A percentile compares a stretch with the other conserved stretches of the same genome.
Evolutionary conservation across 1,140 invertebrate genomes (phyloP).

Genomic region (Subanguina moxae): DNA sequence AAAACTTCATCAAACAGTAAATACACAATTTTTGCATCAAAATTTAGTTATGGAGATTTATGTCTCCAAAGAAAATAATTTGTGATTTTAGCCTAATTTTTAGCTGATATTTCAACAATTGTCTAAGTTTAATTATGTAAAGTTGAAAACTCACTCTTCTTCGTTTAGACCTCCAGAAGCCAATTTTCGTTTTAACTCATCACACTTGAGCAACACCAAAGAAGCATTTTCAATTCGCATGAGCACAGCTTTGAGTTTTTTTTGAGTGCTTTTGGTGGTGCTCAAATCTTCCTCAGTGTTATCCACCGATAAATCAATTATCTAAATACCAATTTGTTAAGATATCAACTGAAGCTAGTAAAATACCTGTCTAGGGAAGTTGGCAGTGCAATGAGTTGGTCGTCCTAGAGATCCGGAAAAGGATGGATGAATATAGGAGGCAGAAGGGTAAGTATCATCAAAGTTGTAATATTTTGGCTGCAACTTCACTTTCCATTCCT

Average conservation of each 20-base stretch:
- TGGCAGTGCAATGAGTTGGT: slow-evolving; percentile 42
- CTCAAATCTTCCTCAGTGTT: slow-evolving; percentile 34
- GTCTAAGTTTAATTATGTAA: no score
- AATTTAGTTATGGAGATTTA: no score
- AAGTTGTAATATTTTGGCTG: slow-evolving; percentile 49
- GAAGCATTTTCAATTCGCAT: slow-evolving; percentile 50
- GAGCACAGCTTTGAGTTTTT: slow-evolving; percentile 40
- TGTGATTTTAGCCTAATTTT: no score
- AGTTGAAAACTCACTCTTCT: slow-evolving; percentile 23
- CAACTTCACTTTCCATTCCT: slow-evolving; percentile 31
- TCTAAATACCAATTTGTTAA: slow-evolving; percentile 22
- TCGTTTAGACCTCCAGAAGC: slow-evolving; percentile 3
- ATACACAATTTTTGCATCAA: no score
- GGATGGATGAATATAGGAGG: slow-evolving; percentile 32
- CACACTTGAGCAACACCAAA: slow-evolving; percentile 42
- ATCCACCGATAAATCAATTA: slow-evolving; percentile 36
- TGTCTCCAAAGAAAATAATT: no score
- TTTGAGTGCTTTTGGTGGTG: slow-evolving; percentile 21
- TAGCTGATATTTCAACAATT: no score
- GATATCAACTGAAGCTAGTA: not conserved
- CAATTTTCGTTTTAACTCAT: slow-evolving; percentile 38
- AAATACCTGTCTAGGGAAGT: slow-evolving; percentile 45
- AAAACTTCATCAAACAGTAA: no score
- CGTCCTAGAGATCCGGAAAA: slow-evolving; percentile 48
- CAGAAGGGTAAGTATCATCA: slow-evolving; percentile 44